Conservation (phyloP, 2,797 vertebrate genomes). For the Cheirogaleus major region DNA sequence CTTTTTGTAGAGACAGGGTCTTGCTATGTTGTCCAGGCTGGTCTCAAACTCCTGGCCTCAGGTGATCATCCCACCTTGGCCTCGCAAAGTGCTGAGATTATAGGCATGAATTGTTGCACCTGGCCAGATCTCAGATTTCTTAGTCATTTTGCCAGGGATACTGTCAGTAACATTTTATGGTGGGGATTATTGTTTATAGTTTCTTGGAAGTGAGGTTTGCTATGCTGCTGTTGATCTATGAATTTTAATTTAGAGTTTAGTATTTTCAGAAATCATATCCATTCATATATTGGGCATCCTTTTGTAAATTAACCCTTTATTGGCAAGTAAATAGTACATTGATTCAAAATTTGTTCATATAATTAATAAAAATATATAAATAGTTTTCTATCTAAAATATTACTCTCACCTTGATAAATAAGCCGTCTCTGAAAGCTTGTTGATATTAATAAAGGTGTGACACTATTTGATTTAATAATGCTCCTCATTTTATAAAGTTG, state of each 20-base stretch:
- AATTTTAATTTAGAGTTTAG: slow-evolving; percentile 21
- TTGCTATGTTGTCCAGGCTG: no score
- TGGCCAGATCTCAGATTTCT: background rate
- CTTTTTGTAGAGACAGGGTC: no score
- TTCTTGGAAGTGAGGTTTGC: background rate
- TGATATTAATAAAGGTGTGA: background rate
- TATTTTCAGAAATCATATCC: slow-evolving; percentile 11
- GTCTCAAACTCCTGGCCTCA: no score
- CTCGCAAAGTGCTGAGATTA: no score
- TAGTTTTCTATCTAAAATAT: slow-evolving; percentile 23
- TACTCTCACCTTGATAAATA: slow-evolving; percentile 29
- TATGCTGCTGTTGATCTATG: background rate
- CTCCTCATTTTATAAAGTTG: background rate
- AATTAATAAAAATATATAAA: background rate
- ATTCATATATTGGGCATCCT: background rate
- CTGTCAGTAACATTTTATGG: background rate
- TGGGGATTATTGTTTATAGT: background rate
- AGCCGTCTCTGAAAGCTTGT: background rate
- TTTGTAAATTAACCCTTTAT: slow-evolving; percentile 10
- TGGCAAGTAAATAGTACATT: background rate
- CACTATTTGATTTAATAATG: background rate
- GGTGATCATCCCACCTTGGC: no score
- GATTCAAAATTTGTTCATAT: background rate
- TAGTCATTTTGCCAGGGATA: background rate
- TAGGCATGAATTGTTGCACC: no score